Percentiles rank a stretch among this genome's conserved stretches.
Conservation (phyloP, 2,113 vertebrate genomes). For the Grammomys dolichurus region DNA sequence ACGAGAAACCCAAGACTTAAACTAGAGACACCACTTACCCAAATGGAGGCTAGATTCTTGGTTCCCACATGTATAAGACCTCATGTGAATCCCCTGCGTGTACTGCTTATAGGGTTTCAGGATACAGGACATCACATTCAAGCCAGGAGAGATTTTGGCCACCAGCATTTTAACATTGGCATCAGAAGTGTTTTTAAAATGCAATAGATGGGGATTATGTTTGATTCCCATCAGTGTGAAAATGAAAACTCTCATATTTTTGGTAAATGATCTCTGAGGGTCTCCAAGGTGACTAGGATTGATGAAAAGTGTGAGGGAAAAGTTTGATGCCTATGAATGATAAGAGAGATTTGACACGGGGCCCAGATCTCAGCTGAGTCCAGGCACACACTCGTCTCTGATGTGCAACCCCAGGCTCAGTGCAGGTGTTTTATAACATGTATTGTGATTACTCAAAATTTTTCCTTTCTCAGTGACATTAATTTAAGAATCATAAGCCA, state of each 20-base stretch:
- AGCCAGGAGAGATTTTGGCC: not conserved
- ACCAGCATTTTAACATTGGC: not conserved
- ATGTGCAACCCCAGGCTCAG: not conserved
- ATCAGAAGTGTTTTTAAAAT: constrained; percentile 8
- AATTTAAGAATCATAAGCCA: constrained; percentile 32
- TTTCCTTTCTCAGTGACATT: constrained; percentile 32
- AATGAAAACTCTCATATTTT: constrained; percentile 58
- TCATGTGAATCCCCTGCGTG: not conserved
- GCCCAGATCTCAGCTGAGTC: not conserved
- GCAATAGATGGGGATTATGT: constrained; percentile 4
- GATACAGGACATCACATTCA: not conserved
- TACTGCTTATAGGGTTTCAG: constrained; percentile 32
- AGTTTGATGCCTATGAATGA: constrained; percentile 46
- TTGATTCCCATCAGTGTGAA: constrained; percentile 62
- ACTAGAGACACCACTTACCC: not conserved
- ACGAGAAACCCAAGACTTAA: not conserved
- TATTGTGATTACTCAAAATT: not conserved
- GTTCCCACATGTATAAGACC: not conserved
- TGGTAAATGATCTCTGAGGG: constrained; percentile 33
- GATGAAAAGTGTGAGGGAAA: constrained; percentile 46
- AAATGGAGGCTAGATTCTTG: accelerated
- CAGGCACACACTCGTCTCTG: not conserved
- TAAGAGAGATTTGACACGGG: constrained; percentile 44
- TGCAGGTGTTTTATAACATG: not conserved
- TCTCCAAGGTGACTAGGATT: constrained; percentile 63